Base-by-base conservation (phyloP, 2,113 vertebrate genomes). In the Calcarius ornatus region DNA sequence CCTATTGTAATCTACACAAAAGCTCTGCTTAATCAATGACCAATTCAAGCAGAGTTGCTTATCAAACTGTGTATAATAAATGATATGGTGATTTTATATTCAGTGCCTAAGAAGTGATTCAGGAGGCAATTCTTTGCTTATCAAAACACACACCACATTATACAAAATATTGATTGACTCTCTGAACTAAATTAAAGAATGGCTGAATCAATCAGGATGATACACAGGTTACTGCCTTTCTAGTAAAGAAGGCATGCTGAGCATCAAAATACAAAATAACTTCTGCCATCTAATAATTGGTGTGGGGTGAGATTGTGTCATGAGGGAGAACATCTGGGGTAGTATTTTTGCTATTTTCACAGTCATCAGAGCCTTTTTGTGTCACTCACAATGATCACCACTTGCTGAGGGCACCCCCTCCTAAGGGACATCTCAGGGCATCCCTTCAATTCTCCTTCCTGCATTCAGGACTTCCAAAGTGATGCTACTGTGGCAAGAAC, bases 121-220 rank as follows among this genome's bases (percentile, higher is more conserved):
- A 95, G 27, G 59, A 80, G 47, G 16, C 45, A 81, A 48, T 81
- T 88, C 37, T 78, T 90, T 81, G 28, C 80, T 86, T 92, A 93
- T 59, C 63, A 92, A 86, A 92, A 83, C 33, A 63, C 40, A 78
- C 45, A 81, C 22, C 48, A 20, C 63, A 48, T 92, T 92, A 87
- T 72, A 51, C 60, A 83, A 88, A 86, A 71, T 77, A 95, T 83
- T 91, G 60, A 88, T 90, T 53, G 50, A 64, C 33, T 79, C 25
- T 73, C 22, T 86, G 75, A 96, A 92, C 43, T 94, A 86, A 92
- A 85, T 92, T 83, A 89, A 33, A 51, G 35, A 51, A 91, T 81
- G 43, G 17, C 24, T 94, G 50, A 96, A 86, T 65, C 75, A 86
- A 76, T 64, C 43, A 63, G n/a, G 14, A 35, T 63, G 35, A 83